These are phyloP conservation scores for Patella vulgata DNA, from an alignment of 1,140 invertebrate genomes.

Conservation along the genomic window DNA sequence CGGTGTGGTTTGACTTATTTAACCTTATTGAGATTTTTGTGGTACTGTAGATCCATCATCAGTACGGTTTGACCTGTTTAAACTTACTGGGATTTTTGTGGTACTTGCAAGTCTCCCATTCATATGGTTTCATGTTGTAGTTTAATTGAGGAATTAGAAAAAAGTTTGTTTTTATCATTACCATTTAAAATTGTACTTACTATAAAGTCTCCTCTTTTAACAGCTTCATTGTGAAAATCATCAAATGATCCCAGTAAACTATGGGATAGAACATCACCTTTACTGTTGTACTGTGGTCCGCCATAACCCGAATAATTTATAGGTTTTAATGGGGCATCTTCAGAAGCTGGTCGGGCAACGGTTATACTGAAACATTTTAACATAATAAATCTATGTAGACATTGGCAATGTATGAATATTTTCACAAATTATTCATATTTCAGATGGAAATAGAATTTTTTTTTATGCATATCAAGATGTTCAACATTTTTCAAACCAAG, in stretches of 20 bases:
- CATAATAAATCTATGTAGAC: background rate
- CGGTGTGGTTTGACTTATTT: too few relatives aligned
- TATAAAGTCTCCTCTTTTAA: constrained; percentile 51
- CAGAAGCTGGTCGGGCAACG: constrained; percentile 58
- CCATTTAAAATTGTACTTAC: too few relatives aligned
- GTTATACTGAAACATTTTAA: constrained; percentile 49
- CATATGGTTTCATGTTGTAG: too few relatives aligned
- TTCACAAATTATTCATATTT: background rate
- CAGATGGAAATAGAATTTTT: background rate
- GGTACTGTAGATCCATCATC: too few relatives aligned
- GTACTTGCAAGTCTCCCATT: too few relatives aligned
- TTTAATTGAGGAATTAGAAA: too few relatives aligned
- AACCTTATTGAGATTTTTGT: too few relatives aligned
- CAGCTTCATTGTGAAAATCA: constrained; percentile 58
- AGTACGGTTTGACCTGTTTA: too few relatives aligned
- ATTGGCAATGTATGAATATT: background rate
- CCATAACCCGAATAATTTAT: constrained; percentile 51
- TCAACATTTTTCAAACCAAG: too few relatives aligned
- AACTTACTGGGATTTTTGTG: too few relatives aligned
- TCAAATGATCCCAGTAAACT: constrained; percentile 63
- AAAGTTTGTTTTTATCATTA: too few relatives aligned
- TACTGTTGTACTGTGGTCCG: constrained; percentile 57
- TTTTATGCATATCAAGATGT: background rate
- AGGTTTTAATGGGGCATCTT: constrained; percentile 57
- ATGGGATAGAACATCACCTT: constrained; percentile 57